A percentile compares a stretch with the other conserved stretches of the same genome.
Conservation (phyloP, 2,113 vertebrate species). For the Odocoileus virginianus region DNA sequence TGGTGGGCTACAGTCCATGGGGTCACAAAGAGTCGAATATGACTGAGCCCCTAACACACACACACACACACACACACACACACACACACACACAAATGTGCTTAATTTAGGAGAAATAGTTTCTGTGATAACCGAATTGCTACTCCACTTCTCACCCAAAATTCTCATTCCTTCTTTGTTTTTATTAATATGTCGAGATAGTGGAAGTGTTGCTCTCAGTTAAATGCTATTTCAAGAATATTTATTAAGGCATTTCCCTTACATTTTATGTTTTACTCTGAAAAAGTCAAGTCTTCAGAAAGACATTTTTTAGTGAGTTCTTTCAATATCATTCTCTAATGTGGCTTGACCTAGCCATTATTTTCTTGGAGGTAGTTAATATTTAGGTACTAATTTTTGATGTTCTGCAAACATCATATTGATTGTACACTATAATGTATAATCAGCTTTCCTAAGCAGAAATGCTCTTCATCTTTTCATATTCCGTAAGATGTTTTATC, state of each 20-base stretch:
- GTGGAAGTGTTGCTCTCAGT: not conserved
- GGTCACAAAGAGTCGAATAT: not conserved
- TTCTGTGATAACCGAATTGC: not conserved
- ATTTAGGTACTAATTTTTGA: constrained; percentile 55
- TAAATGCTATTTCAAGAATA: constrained; percentile 10
- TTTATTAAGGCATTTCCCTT: constrained; percentile 7
- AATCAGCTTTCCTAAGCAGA: constrained; percentile 59
- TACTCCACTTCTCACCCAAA: not conserved
- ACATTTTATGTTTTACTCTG: constrained; percentile 6
- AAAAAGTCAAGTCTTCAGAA: constrained; percentile 35
- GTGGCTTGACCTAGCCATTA: constrained; percentile 20
- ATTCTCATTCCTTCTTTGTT: not conserved
- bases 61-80: not conserved
- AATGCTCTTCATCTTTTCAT: constrained; percentile 24
- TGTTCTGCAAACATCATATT: constrained; percentile 60
- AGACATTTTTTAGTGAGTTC: not conserved
- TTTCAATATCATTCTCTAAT: constrained; percentile 36
- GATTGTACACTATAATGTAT: constrained; percentile 54
- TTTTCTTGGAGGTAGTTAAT: constrained; percentile 46
- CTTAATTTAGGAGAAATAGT: not conserved
- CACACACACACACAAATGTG: not conserved
- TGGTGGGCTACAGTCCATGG: not conserved
- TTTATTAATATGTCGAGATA: not conserved
- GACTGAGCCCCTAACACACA: not conserved
- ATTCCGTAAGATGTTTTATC: constrained; percentile 29